phyloP scores from a whole-genome alignment of 2,888 invertebrate species.

The Drosophila leonis region DNA sequence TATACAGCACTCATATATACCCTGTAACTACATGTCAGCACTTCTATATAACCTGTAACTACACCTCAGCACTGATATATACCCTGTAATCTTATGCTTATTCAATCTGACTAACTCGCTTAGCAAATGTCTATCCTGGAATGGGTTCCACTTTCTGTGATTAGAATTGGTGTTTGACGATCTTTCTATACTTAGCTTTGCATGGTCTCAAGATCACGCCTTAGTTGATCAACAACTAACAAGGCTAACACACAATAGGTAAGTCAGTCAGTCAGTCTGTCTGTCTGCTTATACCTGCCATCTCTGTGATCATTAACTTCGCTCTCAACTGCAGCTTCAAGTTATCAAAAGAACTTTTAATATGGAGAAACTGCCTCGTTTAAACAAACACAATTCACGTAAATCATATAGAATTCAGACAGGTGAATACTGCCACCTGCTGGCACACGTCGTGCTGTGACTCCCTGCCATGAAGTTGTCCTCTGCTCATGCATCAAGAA shows the following conservation, averaged over 20 bases:
- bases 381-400: too few relatives aligned
- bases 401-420: neutral
- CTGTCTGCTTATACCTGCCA: too few relatives aligned
- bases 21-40: neutral
- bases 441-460: neutral
- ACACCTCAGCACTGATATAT: too few relatives aligned
- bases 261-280: too few relatives aligned
- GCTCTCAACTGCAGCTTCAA: neutral
- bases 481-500: neutral
- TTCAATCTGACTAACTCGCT: too few relatives aligned
- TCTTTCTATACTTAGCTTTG: too few relatives aligned
- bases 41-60: neutral
- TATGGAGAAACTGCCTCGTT: neutral
- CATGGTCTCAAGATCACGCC: too few relatives aligned
- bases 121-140: too few relatives aligned
- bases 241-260: too few relatives aligned
- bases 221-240: too few relatives aligned
- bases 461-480: neutral
- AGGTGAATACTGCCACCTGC: neutral
- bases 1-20: neutral
- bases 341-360: neutral
- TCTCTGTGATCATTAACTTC: neutral
- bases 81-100: neutral
- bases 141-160: too few relatives aligned
- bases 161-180: too few relatives aligned